Evolutionary conservation across 92 coral and sea anemone species (phyloP), one percentile per base, ranked within the genome.

Genomic region (Epizoanthus ramosus): DNA sequence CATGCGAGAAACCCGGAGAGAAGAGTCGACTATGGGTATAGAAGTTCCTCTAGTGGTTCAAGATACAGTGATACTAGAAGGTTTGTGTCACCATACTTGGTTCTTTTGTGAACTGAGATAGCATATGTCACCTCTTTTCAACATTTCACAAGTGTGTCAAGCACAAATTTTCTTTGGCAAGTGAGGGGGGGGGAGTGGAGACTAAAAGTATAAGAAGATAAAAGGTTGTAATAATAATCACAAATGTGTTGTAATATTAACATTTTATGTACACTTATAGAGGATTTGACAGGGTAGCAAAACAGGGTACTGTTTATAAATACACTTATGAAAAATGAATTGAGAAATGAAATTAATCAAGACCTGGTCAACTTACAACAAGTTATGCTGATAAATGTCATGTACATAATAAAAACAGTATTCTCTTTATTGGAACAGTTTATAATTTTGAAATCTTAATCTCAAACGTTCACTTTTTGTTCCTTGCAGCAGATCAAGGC

Each of bases 1-100:
- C 99, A 94, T 90, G 97, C 99, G 22, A 88, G 98, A 80, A 94
- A 96, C 79, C 99, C 99, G 22, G 89, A 91, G n/a, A 80, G 94
- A 71, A 89, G 87, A 57, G 86, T 74, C 21, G 99, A 96, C 80
- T 96, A 90, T 80, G 99, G 99, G 6, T 94, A 92, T 67, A 84
- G 92, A 35, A 93, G 94, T 61, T 80, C 82, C n/a, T 79, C 80
- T 39, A 83, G 87, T 35, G 81, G 90, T 56, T 79, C 84, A 33
- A 85, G 87, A 72, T 89, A 74, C 69, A 59, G 71, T 68, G 71
- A 76, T 10, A 41, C 57, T 52, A 76, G 39, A 76, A 76, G 81
- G 81, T 76, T 76, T 57, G 61, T 76, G 59, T 59, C 25, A 58
- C 39, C 37, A 33, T 74, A 10, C 31, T 56, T 25, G 52, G 4